These are phyloP conservation scores for Sphaerophoria rueppellii DNA, from an alignment of 2,888 invertebrate species.

Conservation along the genomic window DNA sequence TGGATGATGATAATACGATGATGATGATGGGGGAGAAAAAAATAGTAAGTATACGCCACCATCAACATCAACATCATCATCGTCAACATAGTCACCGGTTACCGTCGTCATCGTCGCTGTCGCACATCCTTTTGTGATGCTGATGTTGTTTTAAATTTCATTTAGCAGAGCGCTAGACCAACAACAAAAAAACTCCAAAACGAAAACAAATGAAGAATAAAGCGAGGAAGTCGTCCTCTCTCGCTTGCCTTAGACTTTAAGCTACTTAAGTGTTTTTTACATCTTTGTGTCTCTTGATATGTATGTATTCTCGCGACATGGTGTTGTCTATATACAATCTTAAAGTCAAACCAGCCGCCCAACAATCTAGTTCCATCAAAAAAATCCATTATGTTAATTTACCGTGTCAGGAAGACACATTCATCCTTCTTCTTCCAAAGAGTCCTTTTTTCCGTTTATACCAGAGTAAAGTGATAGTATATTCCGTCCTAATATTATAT, in stretches of 20 bases:
- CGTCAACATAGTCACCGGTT: conserved; percentile 2
- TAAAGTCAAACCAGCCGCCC: conserved; percentile 17
- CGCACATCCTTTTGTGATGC: conserved; percentile 40
- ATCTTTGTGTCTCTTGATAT: conserved; percentile 55
- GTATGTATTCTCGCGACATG: conserved; percentile 54
- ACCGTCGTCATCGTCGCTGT: conserved; percentile 6
- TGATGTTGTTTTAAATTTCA: conserved; percentile 49
- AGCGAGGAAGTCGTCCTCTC: neutral
- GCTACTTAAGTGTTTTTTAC: conserved; percentile 70
- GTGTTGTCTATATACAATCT: conserved; percentile 18
- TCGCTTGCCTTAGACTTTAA: conserved; percentile 63
- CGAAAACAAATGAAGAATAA: conserved; percentile 1
- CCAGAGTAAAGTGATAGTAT: conserved; percentile 10
- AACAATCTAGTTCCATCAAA: conserved; percentile 63
- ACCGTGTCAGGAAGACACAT: conserved; percentile 68
- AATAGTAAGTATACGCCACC: conserved; percentile 28
- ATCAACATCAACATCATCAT: neutral
- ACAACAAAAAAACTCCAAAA: neutral
- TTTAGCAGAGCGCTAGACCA: neutral
- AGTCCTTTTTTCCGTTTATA: conserved; percentile 22
- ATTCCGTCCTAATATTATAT: conserved; percentile 51
- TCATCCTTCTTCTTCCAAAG: conserved; percentile 34
- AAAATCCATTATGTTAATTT: conserved; percentile 71
- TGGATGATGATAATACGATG: neutral
- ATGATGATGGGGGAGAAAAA: neutral